Percentiles rank a stretch among this genome's conserved stretches.
Conservation (phyloP, 2,113 vertebrate species). For the Phylloscopus trochiloides region DNA sequence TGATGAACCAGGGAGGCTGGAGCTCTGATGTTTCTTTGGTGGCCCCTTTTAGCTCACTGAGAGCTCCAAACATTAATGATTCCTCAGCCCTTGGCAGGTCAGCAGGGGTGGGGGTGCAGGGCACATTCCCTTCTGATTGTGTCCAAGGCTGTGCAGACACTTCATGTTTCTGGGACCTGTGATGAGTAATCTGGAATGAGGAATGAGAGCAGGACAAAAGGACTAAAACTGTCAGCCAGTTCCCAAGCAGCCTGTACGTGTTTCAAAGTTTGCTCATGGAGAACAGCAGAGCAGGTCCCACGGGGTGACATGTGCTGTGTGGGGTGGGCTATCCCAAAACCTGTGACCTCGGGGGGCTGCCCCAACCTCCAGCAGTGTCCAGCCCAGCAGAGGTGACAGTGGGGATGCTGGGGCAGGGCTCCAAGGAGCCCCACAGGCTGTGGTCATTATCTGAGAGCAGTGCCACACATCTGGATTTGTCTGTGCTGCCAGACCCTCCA, state of each 20-base stretch:
- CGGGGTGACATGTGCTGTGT: background rate
- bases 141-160: background rate
- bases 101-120: background rate
- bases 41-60: background rate
- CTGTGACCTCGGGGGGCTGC: background rate
- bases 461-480: background rate
- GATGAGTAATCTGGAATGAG: background rate
- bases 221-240: background rate
- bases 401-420: background rate
- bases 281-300: background rate
- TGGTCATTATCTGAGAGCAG: background rate
- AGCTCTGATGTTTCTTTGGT: background rate
- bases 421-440: background rate
- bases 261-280: background rate
- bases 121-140: background rate
- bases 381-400: background rate
- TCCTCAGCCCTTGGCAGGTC: background rate
- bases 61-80: background rate
- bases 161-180: background rate
- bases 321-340: background rate
- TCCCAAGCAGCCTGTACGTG: background rate
- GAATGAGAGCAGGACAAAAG: background rate
- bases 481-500: background rate
- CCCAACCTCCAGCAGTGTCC: accelerated
- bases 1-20: background rate